phyloP scores from a whole-genome alignment of 2,888 invertebrate species.

The Mimas tiliae region DNA sequence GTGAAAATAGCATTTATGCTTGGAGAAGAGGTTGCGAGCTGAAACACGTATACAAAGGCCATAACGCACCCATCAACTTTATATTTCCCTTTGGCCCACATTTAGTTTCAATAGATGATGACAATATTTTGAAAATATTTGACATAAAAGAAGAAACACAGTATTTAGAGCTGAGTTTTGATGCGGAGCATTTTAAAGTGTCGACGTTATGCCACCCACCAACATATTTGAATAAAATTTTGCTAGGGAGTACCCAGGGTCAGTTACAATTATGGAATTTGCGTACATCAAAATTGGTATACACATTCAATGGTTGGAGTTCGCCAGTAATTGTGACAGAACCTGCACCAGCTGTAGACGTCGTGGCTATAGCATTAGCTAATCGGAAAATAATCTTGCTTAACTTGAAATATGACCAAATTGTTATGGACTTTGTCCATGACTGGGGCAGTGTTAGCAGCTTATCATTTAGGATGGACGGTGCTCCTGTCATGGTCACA shows the following conservation, averaged over 20 bases:
- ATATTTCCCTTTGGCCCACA: constrained; percentile 94
- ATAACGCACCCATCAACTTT: constrained; percentile 88
- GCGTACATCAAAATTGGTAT: constrained; percentile 89
- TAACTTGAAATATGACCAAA: constrained; percentile 93
- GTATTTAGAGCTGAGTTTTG: constrained; percentile 88
- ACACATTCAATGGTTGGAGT: constrained; percentile 91
- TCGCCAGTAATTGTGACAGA: constrained; percentile 89
- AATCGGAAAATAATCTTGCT: constrained; percentile 93
- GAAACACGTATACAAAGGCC: constrained; percentile 91
- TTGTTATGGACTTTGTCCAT: constrained; percentile 93
- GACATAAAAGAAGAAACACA: constrained; percentile 90
- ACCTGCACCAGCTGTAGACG: constrained; percentile 96
- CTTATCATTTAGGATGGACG: constrained; percentile 94
- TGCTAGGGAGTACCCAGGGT: constrained; percentile 94
- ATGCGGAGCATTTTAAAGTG: constrained; percentile 89
- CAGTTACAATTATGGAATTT: constrained; percentile 95
- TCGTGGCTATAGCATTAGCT: constrained; percentile 93
- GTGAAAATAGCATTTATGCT: constrained; percentile 91
- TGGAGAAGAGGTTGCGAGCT: constrained; percentile 95
- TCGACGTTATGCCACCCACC: constrained; percentile 95
- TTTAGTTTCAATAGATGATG: constrained; percentile 93
- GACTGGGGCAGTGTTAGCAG: constrained; percentile 96
- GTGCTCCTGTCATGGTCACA: constrained; percentile 93
- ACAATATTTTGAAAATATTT: constrained; percentile 92
- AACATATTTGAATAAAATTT: constrained; percentile 97